Conservation (phyloP, 2,113 vertebrate species). For the Argyrosomus japonicus region DNA sequence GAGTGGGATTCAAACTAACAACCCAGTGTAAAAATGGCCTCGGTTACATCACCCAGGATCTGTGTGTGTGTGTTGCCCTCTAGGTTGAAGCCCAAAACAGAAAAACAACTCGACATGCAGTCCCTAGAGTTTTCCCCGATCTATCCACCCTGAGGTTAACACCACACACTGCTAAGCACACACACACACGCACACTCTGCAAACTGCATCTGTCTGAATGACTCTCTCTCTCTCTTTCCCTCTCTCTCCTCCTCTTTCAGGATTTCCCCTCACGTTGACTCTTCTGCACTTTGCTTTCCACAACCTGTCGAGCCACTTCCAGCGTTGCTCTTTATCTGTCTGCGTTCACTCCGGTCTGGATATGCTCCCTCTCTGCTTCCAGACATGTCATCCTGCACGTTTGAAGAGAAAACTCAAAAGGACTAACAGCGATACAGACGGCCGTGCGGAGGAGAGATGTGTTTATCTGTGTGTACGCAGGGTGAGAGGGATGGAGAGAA, state of each 20-base stretch:
- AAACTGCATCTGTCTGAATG: constrained; percentile 24
- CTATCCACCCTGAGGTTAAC: constrained; percentile 51
- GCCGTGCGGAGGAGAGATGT: constrained; percentile 12
- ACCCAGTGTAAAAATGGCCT: not conserved
- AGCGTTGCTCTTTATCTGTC: not conserved
- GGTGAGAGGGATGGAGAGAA: not conserved
- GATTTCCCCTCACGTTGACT: constrained; percentile 18
- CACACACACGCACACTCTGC: constrained; percentile 38
- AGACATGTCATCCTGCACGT: constrained; percentile 11
- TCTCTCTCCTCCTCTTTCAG: not conserved
- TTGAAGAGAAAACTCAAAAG: constrained; percentile 4
- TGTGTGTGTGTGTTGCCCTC: constrained; percentile 30
- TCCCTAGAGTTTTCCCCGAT: constrained; percentile 56
- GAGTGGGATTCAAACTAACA: not conserved
- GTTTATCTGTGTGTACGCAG: constrained; percentile 8
- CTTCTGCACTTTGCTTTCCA: not conserved
- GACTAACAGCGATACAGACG: constrained; percentile 13
- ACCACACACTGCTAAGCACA: constrained; percentile 32
- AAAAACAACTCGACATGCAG: constrained; percentile 41
- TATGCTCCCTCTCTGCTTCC: not conserved
- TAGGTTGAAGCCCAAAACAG: constrained; percentile 44
- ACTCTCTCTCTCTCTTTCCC: constrained; percentile 3
- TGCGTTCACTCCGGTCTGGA: not conserved
- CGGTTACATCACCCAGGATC: constrained; percentile 32
- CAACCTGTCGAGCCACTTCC: constrained; percentile 26